A percentile compares a stretch with the other conserved stretches of the same genome.
Conservation (phyloP, 1,140 invertebrate genomes). For the Bombyx mori region ASM3026992v2 NC_085113.1:6923501-6924000, state of each 20-base stretch:
- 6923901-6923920: conserved; percentile 94
- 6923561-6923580: not conserved
- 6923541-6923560: too few species aligned
- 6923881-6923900: conserved; percentile 93
- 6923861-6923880: conserved; percentile 96
- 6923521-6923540: too few species aligned
- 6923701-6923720: conserved; percentile 96
- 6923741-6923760: conserved; percentile 85
- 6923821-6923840: not conserved
- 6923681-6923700: conserved; percentile 92
- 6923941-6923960: conserved; percentile 93
- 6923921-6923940: conserved; percentile 97
- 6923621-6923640: conserved; percentile 94
- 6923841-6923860: conserved; percentile 80
- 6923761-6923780: conserved; percentile 90
- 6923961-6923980: conserved; percentile 97
- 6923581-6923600: not conserved
- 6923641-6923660: conserved; percentile 89
- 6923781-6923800: conserved; percentile 67
- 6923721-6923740: conserved; percentile 92
- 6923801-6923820: not conserved
- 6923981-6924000: conserved; percentile 93
- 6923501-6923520: too few species aligned
- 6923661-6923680: conserved; percentile 90
- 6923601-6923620: conserved; percentile 88